Base-by-base conservation (phyloP, 2,888 invertebrate genomes). In the Pachycephus smyrnensis region DNA sequence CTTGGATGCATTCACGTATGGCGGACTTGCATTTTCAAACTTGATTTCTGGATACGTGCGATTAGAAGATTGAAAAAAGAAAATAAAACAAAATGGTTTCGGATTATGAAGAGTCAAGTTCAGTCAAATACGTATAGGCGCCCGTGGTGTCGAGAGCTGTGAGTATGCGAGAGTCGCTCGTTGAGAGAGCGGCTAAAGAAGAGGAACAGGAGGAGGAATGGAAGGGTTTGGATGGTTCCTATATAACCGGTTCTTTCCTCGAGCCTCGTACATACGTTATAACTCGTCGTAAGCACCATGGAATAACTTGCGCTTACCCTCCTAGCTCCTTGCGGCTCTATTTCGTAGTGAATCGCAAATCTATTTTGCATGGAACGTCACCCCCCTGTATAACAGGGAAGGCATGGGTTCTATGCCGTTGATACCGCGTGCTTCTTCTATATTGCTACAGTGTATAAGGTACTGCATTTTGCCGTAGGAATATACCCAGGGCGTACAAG, bases 181-280 rank as follows among this genome's bases (percentile, higher is more conserved):
- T 30, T 31, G 74, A 74, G 37, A 33, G 74, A 74, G 31, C 36
- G 74, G 12, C 33, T n/a, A 23, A 69, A 75, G 81, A 68, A 69
- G 55, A 36, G 75, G 77, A 69, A 73, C 33, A 80, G 77, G 68
- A 23, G 80, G 83, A 81, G 81, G 80, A 80, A 80, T 85, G 83
- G 73, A 32, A 73, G 83, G 76, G 33, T 31, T 35, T 74, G 78
- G 76, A 73, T 81, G 86, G 85, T 88, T 87, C 83, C 87, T 88
- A 87, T 85, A 86, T 84, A 86, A 88, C 88, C 87, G 86, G 88
- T 89, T 87, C 86, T 86, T 86, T 83, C 84, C 83, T 83, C 83
- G 80, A 71, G 31, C n/a, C 74, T 36, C 35, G 74, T 37, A 86
- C 84, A 36, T 77, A 74, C 77, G 79, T 71, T 71, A 71, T 71